phyloP scores from a whole-genome alignment of 2,888 invertebrate species.

The Abrostola tripartita region DNA sequence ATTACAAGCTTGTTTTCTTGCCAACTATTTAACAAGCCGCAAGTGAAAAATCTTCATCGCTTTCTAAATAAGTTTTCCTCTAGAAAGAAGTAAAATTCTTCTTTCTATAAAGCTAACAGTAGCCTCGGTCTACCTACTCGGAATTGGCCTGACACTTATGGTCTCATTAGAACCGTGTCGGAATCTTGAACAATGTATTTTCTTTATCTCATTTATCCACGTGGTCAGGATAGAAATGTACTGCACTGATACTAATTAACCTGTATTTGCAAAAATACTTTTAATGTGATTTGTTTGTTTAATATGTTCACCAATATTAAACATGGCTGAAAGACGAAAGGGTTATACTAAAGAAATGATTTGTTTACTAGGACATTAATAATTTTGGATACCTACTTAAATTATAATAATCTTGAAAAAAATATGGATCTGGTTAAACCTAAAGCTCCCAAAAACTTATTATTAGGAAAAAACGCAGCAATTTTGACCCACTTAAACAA shows the following conservation, averaged over 20 bases:
- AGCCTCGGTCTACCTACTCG: neutral
- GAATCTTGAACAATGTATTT: slow-evolving; percentile 18
- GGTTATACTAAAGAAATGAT: too few relatives aligned
- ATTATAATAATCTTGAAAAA: too few relatives aligned
- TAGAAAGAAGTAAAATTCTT: neutral
- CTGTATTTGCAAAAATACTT: neutral
- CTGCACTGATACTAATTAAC: neutral
- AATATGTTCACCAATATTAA: too few relatives aligned
- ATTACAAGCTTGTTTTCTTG: too few relatives aligned
- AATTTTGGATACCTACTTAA: too few relatives aligned
- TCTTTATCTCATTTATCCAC: slow-evolving; percentile 14
- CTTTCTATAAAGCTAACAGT: neutral
- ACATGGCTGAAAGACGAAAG: too few relatives aligned
- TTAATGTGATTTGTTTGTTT: neutral
- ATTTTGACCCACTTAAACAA: too few relatives aligned
- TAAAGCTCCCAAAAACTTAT: too few relatives aligned
- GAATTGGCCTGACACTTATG: slow-evolving; percentile 14
- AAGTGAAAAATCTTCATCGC: neutral
- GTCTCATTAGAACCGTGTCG: slow-evolving; percentile 23
- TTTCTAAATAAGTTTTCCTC: neutral
- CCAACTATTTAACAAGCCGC: too few relatives aligned
- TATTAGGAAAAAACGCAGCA: too few relatives aligned
- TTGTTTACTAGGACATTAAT: too few relatives aligned
- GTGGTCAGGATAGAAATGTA: slow-evolving; percentile 1
- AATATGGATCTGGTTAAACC: too few relatives aligned